Percentiles rank a stretch among this genome's conserved stretches.
Evolutionary conservation across 2,797 vertebrate species (phyloP).

Genomic region (Echiichthys vipera): DNA sequence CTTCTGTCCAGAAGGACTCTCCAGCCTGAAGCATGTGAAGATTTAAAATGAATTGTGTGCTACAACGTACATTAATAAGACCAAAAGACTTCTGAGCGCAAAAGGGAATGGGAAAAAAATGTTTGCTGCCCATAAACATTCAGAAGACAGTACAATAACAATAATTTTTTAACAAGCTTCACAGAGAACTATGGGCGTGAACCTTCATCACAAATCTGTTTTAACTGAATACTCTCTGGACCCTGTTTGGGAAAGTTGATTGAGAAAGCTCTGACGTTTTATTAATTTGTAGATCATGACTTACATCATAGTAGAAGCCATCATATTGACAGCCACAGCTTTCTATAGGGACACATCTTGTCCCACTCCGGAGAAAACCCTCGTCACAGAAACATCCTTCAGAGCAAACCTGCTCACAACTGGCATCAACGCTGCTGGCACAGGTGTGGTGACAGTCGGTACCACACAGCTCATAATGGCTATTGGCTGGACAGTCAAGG

Average conservation of each 20-base stretch:
- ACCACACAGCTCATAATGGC: slow-evolving; percentile 83
- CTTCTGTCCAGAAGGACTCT: slow-evolving; percentile 70
- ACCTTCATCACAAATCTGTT: too few relatives aligned
- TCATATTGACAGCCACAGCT: slow-evolving; percentile 75
- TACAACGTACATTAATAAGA: too few relatives aligned
- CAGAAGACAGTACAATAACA: too few relatives aligned
- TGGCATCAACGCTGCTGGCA: slow-evolving; percentile 60
- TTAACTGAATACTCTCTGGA: too few relatives aligned
- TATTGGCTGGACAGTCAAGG: slow-evolving; percentile 68
- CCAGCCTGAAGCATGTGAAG: slow-evolving; percentile 49
- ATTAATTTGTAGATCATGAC: background rate
- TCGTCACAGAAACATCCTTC: slow-evolving; percentile 82
- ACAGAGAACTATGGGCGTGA: too few relatives aligned
- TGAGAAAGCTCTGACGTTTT: background rate
- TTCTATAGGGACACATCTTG: slow-evolving; percentile 68
- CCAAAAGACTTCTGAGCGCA: background rate
- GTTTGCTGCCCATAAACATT: too few relatives aligned
- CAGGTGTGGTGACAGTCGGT: slow-evolving; percentile 76
- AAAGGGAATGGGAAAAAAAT: background rate
- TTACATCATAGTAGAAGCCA: slow-evolving; percentile 76
- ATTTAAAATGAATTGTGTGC: too few relatives aligned
- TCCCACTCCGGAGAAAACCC: slow-evolving; percentile 71
- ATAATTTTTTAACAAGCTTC: too few relatives aligned
- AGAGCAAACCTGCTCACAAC: slow-evolving; percentile 69
- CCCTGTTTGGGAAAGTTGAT: too few relatives aligned